phyloP scores from a whole-genome alignment of 2,113 vertebrate species.

The Ceyx melanurus region DNA sequence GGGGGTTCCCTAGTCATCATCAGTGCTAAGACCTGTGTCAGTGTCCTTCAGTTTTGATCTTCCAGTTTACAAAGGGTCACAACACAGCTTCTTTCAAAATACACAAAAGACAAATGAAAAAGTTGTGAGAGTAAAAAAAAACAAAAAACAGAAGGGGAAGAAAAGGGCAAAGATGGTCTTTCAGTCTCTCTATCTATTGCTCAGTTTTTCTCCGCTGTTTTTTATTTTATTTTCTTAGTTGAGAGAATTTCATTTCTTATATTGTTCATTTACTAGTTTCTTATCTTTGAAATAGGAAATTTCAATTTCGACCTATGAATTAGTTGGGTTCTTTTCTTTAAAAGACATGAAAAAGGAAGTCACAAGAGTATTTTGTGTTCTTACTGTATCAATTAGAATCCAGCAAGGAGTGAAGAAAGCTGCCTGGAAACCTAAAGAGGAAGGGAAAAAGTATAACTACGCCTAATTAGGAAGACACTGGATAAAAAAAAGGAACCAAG shows the following conservation, averaged over 20 bases:
- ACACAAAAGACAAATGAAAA: background rate
- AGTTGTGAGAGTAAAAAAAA: accelerated
- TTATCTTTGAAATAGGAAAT: background rate
- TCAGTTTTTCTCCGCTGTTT: background rate
- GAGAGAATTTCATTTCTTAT: background rate
- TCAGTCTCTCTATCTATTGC: background rate
- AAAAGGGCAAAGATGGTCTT: background rate
- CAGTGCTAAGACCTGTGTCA: background rate
- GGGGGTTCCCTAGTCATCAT: background rate
- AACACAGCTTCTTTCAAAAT: background rate
- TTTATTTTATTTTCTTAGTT: background rate
- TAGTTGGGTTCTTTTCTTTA: background rate
- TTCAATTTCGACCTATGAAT: background rate
- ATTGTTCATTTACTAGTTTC: background rate
- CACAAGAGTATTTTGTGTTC: background rate
- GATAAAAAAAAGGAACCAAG: background rate
- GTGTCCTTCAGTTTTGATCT: background rate
- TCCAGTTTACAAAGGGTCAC: background rate
- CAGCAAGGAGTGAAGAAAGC: background rate
- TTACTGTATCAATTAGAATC: background rate
- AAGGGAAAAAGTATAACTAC: background rate
- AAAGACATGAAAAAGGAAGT: background rate
- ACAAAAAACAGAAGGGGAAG: accelerated
- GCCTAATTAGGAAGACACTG: background rate
- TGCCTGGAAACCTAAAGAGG: background rate